These are phyloP conservation scores for Bettongia penicillata DNA, from an alignment of 2,113 vertebrate genomes.

Conservation along the genomic window DNA sequence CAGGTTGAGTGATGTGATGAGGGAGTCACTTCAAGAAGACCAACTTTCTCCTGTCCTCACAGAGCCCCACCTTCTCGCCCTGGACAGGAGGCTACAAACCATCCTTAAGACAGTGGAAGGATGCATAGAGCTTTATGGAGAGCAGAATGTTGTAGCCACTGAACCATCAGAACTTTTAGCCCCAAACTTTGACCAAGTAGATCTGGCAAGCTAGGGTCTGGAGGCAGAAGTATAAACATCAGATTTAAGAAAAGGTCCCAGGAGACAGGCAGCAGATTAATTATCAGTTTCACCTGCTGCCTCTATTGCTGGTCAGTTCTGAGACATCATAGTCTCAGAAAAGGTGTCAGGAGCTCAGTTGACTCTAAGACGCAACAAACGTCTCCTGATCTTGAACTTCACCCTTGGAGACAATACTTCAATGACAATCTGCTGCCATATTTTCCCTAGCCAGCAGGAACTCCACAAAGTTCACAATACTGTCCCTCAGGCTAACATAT, in stretches of 20 bases:
- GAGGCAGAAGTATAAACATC: neutral
- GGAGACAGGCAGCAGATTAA: neutral
- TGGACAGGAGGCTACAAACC: constrained; percentile 91
- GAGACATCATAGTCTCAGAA: neutral
- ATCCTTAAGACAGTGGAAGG: constrained; percentile 85
- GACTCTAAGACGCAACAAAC: neutral
- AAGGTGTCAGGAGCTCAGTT: neutral
- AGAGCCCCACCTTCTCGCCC: constrained; percentile 91
- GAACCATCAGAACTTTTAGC: constrained; percentile 66
- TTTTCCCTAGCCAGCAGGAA: neutral
- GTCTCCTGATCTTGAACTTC: neutral
- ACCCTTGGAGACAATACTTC: neutral
- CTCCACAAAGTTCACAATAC: neutral
- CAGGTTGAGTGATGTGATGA: constrained; percentile 93
- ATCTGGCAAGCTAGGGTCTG: constrained; percentile 52
- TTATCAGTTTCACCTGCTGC: neutral
- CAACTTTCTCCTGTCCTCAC: constrained; percentile 88
- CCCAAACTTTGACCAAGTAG: neutral
- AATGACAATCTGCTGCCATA: neutral
- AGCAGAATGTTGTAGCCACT: constrained; percentile 85
- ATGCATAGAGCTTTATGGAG: constrained; percentile 87
- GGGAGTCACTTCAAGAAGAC: constrained; percentile 92
- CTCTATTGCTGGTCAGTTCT: neutral
- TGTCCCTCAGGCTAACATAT: neutral
- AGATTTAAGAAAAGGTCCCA: neutral